Evolutionary conservation across 2,797 vertebrate species (phyloP).

Genomic region (Sciurus carolinensis): DNA sequence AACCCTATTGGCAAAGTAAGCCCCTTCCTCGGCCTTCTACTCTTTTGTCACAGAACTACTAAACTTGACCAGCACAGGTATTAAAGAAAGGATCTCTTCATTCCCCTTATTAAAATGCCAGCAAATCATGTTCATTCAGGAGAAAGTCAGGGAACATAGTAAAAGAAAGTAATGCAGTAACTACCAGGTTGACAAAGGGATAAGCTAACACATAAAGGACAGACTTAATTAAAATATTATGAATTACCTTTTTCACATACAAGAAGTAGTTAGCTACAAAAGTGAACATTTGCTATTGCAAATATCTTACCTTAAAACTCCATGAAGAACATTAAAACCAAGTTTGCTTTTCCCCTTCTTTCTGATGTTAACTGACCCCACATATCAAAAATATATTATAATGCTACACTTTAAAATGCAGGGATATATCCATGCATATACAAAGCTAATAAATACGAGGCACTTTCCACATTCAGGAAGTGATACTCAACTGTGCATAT

Average conservation of each 20-base stretch:
- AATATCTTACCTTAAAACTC: neutral
- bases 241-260: neutral
- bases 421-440: neutral
- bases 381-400: neutral
- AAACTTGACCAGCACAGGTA: neutral
- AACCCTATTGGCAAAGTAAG: neutral
- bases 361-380: neutral
- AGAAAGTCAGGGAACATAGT: neutral
- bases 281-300: neutral
- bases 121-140: neutral
- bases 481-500: neutral
- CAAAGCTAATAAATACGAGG: neutral
- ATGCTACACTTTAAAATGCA: slow-evolving; percentile 8
- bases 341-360: neutral
- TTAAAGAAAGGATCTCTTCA: neutral
- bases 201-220: neutral
- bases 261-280: neutral
- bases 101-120: neutral
- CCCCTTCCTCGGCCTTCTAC: neutral
- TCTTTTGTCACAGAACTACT: slow-evolving; percentile 21
- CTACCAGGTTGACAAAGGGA: neutral
- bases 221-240: neutral
- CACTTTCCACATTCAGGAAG: neutral
- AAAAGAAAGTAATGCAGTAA: neutral
- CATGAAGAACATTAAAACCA: slow-evolving; percentile 6